Evolutionary conservation across 2,113 vertebrate species (phyloP).

Genomic region (Cyanoderma ruficeps): DNA sequence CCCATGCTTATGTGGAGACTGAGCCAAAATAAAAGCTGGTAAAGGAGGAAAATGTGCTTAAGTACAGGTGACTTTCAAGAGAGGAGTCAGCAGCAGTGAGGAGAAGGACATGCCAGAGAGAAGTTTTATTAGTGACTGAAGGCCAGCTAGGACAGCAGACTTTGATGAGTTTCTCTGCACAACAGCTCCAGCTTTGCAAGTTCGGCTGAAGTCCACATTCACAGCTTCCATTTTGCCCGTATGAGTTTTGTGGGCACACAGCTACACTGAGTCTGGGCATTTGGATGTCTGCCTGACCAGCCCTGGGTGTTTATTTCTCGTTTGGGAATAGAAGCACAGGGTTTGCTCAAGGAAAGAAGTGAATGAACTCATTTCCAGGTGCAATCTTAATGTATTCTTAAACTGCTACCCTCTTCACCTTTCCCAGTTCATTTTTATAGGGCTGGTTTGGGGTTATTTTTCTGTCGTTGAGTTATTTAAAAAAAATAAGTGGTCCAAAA

Average conservation of each 20-base stretch:
- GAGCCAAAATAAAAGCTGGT: not conserved
- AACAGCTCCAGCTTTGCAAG: not conserved
- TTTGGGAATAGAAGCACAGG: not conserved
- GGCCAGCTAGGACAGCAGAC: not conserved
- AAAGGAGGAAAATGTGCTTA: not conserved
- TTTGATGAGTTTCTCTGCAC: not conserved
- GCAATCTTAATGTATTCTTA: not conserved
- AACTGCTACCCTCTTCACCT: not conserved
- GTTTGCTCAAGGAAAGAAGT: conserved; percentile 11
- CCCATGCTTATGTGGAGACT: not conserved
- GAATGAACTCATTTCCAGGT: conserved; percentile 30
- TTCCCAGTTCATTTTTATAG: not conserved
- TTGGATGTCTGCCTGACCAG: not conserved
- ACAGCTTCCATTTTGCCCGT: not conserved
- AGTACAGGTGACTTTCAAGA: not conserved
- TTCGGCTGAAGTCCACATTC: not conserved
- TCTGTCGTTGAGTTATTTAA: not conserved
- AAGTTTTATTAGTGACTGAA: not conserved
- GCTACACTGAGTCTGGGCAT: not conserved
- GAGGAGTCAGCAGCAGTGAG: not conserved
- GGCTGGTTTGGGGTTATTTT: not conserved
- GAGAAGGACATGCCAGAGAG: not conserved
- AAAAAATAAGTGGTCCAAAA: not conserved
- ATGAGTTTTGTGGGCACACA: not conserved
- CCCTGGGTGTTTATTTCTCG: not conserved